Percentiles rank a stretch among this genome's conserved stretches.
These are phyloP conservation scores for Nothoprocta perdicaria DNA, from an alignment of 2,113 vertebrate species.

Conservation along the genomic window DNA sequence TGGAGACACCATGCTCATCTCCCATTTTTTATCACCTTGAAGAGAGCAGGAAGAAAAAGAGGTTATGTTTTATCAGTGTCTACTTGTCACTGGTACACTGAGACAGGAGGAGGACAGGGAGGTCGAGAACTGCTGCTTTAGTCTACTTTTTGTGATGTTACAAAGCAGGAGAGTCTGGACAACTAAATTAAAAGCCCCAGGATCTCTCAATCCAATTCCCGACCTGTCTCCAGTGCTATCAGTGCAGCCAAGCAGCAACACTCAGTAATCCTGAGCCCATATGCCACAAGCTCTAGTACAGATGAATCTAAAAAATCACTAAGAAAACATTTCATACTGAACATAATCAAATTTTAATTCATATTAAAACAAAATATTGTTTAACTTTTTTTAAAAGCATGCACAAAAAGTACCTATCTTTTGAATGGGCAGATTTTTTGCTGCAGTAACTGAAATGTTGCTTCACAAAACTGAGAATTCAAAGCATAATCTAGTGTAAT, in stretches of 20 bases:
- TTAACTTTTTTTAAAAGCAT: not conserved
- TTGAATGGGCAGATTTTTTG: fast-evolving
- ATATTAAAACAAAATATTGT: not conserved
- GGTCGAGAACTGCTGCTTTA: not conserved
- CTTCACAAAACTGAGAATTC: not conserved
- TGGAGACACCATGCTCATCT: not conserved
- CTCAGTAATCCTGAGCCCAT: not conserved
- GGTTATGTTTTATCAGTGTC: not conserved
- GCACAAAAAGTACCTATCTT: not conserved
- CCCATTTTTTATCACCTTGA: not conserved
- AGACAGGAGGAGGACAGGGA: not conserved
- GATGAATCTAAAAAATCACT: not conserved
- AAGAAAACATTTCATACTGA: not conserved
- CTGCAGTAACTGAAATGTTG: not conserved
- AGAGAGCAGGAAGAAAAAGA: not conserved
- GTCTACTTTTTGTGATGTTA: not conserved
- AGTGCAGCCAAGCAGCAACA: not conserved
- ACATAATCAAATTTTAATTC: not conserved
- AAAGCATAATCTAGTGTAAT: not conserved
- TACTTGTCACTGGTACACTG: not conserved
- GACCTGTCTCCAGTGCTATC: not conserved
- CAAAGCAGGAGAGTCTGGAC: not conserved
- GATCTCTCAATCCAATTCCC: not conserved
- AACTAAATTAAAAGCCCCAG: not conserved
- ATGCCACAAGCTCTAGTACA: not conserved